A percentile compares a stretch with the other conserved stretches of the same genome.
Conservation (phyloP, 2,797 vertebrate species). For the Synaphobranchus kaupii region DNA sequence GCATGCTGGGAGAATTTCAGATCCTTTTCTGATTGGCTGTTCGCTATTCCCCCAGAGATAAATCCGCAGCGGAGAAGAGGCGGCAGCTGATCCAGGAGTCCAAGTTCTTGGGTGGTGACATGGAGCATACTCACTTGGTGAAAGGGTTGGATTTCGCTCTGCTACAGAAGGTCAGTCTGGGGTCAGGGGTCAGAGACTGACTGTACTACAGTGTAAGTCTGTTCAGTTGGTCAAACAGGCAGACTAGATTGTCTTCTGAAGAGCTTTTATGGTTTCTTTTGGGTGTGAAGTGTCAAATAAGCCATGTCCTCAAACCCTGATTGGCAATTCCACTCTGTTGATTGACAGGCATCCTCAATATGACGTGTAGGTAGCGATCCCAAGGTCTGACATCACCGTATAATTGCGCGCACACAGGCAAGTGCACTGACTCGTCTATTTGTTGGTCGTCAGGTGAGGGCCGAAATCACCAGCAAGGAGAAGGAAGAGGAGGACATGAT, state of each 20-base stretch:
- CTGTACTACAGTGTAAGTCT: too few species aligned
- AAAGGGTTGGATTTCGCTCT: conserved; percentile 97
- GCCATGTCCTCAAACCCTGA: background rate
- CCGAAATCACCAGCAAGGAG: conserved; percentile 96
- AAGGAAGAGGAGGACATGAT: conserved; percentile 97
- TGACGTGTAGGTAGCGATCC: background rate
- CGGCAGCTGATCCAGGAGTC: conserved; percentile 97
- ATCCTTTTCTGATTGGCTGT: background rate
- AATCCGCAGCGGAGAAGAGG: conserved; percentile 94
- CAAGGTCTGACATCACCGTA: background rate
- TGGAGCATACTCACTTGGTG: conserved; percentile 99
- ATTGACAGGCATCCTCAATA: background rate
- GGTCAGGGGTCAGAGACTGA: background rate
- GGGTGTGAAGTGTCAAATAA: conserved; percentile 5
- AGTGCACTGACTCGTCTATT: background rate
- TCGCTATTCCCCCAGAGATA: conserved; percentile 76
- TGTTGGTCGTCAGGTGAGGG: conserved; percentile 79
- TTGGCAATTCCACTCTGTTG: background rate
- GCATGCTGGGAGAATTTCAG: background rate
- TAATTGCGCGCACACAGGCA: background rate
- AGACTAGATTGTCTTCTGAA: background rate
- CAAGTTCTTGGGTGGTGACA: conserved; percentile 99
- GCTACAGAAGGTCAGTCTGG: conserved; percentile 85
- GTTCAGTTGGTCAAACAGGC: background rate
- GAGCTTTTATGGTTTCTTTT: background rate